Conservation (phyloP, 1,140 invertebrate species). For the Papilio polyxenes region DNA sequence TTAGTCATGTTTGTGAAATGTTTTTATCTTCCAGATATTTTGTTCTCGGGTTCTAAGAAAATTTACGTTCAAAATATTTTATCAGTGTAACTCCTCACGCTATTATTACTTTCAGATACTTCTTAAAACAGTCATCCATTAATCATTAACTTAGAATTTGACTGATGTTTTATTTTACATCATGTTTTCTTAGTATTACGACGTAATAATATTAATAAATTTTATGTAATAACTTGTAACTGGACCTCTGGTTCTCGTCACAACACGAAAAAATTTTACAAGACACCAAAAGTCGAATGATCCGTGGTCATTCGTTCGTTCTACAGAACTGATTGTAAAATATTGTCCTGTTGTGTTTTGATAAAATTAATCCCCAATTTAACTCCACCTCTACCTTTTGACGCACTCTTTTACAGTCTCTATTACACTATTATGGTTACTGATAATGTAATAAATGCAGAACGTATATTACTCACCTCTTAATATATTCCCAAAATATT, state of each 20-base stretch:
- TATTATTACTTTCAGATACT: neutral
- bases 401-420: no score
- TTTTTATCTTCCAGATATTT: neutral
- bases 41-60: neutral
- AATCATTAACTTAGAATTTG: neutral
- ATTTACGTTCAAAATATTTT: neutral
- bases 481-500: slow-evolving; percentile 74
- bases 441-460: neutral
- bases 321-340: no score
- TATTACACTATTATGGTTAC: no score
- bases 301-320: no score
- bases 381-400: no score
- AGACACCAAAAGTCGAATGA: no score
- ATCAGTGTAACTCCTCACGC: neutral
- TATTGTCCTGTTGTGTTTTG: no score
- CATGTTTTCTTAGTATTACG: neutral
- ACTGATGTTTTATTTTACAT: neutral
- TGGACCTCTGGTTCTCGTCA: no score
- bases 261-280: no score
- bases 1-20: neutral
- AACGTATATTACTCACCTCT: slow-evolving; percentile 59
- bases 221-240: neutral
- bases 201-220: neutral
- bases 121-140: slow-evolving; percentile 4
- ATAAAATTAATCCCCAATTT: no score